These are phyloP conservation scores for Macquaria australasica DNA, from an alignment of 2,113 vertebrate species.

Conservation along the genomic window DNA sequence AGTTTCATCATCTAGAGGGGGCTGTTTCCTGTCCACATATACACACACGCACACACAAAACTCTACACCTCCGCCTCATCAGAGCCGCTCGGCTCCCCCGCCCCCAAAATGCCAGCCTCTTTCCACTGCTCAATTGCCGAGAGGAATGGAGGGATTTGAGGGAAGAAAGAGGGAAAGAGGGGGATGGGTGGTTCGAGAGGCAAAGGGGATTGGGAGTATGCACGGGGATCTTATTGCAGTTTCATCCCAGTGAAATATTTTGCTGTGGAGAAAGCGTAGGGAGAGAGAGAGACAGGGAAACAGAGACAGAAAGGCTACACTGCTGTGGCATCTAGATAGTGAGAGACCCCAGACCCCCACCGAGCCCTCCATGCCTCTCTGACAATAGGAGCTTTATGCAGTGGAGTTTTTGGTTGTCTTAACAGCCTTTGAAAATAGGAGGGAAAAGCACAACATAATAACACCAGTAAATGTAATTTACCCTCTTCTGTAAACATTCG, in stretches of 20 bases:
- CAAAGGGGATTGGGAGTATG: slow-evolving; percentile 77
- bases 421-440: slow-evolving; percentile 60
- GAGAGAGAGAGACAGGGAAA: slow-evolving; percentile 35
- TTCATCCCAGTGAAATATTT: slow-evolving; percentile 79
- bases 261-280: slow-evolving; percentile 68
- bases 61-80: slow-evolving; percentile 77
- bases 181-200: slow-evolving; percentile 72
- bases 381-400: slow-evolving; percentile 77
- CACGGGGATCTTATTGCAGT: slow-evolving; percentile 82
- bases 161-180: slow-evolving; percentile 82
- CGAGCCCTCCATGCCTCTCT: slow-evolving; percentile 51
- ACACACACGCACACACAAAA: slow-evolving; percentile 68
- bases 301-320: slow-evolving; percentile 72
- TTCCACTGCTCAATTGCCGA: slow-evolving; percentile 84
- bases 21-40: slow-evolving; percentile 80
- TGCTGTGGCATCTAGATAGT: slow-evolving; percentile 71
- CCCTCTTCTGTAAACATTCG: slow-evolving; percentile 42
- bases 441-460: slow-evolving; percentile 63
- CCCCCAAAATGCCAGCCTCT: slow-evolving; percentile 82
- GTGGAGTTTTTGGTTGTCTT: slow-evolving; percentile 55
- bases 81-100: slow-evolving; percentile 64
- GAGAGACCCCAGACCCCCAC: slow-evolving; percentile 72
- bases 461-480: slow-evolving; percentile 61
- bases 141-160: slow-evolving; percentile 85
- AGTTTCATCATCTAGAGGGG: slow-evolving; percentile 85